Evolutionary conservation across 2,797 vertebrate genomes (phyloP).

Genomic region (Cyclura pinguis): DNA sequence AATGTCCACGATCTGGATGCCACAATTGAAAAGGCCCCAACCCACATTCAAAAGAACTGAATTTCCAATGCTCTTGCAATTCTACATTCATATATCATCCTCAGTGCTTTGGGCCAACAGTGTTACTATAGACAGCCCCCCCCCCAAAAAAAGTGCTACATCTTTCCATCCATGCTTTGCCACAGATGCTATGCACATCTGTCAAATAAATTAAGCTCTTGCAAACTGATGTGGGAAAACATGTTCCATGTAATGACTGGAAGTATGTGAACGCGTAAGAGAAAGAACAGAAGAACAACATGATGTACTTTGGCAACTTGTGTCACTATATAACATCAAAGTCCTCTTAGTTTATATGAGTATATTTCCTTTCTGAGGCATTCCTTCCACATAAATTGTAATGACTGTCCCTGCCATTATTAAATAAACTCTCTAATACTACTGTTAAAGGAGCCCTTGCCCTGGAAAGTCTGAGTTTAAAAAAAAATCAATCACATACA

Average conservation of each 20-base stretch:
- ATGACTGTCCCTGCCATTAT: constrained; percentile 3
- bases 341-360: constrained; percentile 33
- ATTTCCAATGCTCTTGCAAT: neutral
- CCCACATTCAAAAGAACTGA: too few species aligned
- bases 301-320: neutral
- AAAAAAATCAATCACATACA: constrained; percentile 10
- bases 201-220: constrained; percentile 30
- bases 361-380: constrained; percentile 23
- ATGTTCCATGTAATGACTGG: neutral
- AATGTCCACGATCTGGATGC: neutral
- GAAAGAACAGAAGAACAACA: neutral
- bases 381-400: constrained; percentile 32
- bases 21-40: neutral
- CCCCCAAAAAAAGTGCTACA: constrained; percentile 8
- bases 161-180: neutral
- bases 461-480: constrained; percentile 17
- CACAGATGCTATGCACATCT: constrained; percentile 4
- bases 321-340: constrained; percentile 16
- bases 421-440: constrained; percentile 5
- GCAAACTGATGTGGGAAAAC: neutral
- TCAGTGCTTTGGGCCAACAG: neutral
- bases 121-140: constrained; percentile 36
- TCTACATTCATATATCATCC: constrained; percentile 21
- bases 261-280: neutral
- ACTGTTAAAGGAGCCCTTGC: constrained; percentile 14